A percentile compares a stretch with the other conserved stretches of the same genome.
Evolutionary conservation across 2,797 vertebrate genomes (phyloP).

Genomic region (Petrocephalus sullivani): DNA sequence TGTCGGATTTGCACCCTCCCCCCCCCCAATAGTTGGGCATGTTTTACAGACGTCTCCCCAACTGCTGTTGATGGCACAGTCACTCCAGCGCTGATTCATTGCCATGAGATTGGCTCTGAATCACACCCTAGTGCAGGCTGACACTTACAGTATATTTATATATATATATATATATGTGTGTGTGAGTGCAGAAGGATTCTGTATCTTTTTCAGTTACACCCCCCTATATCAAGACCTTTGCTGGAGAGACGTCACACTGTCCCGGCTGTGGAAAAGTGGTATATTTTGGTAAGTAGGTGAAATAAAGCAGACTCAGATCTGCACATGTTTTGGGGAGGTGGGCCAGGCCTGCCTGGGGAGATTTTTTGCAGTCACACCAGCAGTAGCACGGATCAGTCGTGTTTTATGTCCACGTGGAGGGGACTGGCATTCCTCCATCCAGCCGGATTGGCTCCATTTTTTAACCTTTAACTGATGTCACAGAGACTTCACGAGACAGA

Average conservation of each 20-base stretch:
- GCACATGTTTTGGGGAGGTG: background rate
- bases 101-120: background rate
- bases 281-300: conserved; percentile 68
- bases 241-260: conserved; percentile 66
- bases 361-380: background rate
- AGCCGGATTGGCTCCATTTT: background rate
- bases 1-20: background rate
- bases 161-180: background rate
- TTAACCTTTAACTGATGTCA: background rate
- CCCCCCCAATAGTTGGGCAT: background rate
- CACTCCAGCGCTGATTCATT: background rate
- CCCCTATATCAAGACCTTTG: conserved; percentile 42
- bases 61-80: background rate
- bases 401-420: background rate
- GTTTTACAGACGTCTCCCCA: background rate
- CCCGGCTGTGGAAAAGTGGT: conserved; percentile 72
- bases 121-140: background rate
- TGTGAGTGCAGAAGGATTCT: background rate
- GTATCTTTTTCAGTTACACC: conserved; percentile 25
- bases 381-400: background rate
- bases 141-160: background rate
- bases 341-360: background rate
- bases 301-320: background rate
- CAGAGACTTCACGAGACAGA: background rate
- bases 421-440: background rate